Conservation (phyloP, 1,140 invertebrate genomes). For the Temnothorax nylanderi region DNA sequence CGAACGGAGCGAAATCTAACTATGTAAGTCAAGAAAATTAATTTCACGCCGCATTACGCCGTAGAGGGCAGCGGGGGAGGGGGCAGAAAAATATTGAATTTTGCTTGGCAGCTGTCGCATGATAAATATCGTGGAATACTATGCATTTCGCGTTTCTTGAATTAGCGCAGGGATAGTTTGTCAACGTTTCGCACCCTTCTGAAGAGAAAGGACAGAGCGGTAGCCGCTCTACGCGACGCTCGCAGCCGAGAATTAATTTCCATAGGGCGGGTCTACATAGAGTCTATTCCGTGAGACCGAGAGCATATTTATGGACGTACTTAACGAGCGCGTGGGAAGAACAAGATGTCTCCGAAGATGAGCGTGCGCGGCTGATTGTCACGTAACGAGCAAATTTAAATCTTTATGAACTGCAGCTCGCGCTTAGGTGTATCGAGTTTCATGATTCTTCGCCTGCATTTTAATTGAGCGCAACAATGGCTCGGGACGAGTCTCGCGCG, state of each 20-base stretch:
- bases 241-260: conserved; percentile 48
- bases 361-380: conserved; percentile 48
- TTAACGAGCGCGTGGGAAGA: conserved; percentile 52
- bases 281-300: not conserved
- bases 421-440: conserved; percentile 51
- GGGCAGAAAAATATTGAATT: not conserved
- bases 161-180: not conserved
- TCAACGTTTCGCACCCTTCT: not conserved
- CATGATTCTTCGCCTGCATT: conserved; percentile 58
- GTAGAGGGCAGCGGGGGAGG: not conserved
- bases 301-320: conserved; percentile 49
- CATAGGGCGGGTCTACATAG: conserved; percentile 1
- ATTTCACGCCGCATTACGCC: conserved; percentile 43
- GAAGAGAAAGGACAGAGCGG: conserved; percentile 32
- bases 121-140: conserved; percentile 30
- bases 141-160: conserved; percentile 12
- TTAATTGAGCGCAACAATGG: conserved; percentile 63
- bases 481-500: not conserved
- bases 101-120: conserved; percentile 25
- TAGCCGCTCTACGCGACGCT: not conserved
- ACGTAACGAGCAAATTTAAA: conserved; percentile 67
- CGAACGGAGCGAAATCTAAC: conserved; percentile 23
- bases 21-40: conserved; percentile 50
- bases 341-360: conserved; percentile 39
- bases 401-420: conserved; percentile 8